Evolutionary conservation across 2,888 invertebrate genomes (phyloP).

Genomic region (Trypoxylon attenuatum): DNA sequence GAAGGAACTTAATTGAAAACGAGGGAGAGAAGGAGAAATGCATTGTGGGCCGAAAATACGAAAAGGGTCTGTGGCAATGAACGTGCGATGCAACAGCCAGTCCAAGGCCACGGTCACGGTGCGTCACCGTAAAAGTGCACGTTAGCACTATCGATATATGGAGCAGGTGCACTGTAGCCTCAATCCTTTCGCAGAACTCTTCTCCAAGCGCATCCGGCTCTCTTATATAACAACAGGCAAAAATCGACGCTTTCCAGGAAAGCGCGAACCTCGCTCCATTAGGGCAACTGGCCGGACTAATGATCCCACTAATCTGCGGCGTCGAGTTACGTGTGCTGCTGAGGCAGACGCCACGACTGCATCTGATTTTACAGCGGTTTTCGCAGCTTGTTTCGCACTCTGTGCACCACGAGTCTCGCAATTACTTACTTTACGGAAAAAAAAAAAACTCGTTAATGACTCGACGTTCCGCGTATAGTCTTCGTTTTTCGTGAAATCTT

Average conservation of each 20-base stretch:
- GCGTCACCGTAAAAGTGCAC: not conserved
- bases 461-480: too few species aligned
- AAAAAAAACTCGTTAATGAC: too few species aligned
- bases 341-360: constrained; percentile 28
- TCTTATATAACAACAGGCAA: constrained; percentile 6
- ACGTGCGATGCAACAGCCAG: too few species aligned
- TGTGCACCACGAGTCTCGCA: too few species aligned
- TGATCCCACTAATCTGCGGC: constrained; percentile 39
- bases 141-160: not conserved
- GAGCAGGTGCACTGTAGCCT: constrained; percentile 11
- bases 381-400: too few species aligned
- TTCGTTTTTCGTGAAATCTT: too few species aligned
- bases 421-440: too few species aligned
- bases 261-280: constrained; percentile 20
- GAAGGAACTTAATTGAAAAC: too few species aligned
- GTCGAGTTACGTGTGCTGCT: constrained; percentile 28
- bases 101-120: not conserved
- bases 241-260: constrained; percentile 24
- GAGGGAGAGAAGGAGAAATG: too few species aligned
- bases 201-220: not conserved
- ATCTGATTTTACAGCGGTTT: constrained; percentile 30
- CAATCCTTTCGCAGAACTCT: constrained; percentile 7
- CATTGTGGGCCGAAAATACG: too few species aligned
- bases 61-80: too few species aligned
- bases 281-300: constrained; percentile 28